Percentiles rank a stretch among this genome's conserved stretches.
These are phyloP conservation scores for Polypterus senegalus DNA, from an alignment of 2,113 vertebrate genomes.

Conservation along the genomic window DNA sequence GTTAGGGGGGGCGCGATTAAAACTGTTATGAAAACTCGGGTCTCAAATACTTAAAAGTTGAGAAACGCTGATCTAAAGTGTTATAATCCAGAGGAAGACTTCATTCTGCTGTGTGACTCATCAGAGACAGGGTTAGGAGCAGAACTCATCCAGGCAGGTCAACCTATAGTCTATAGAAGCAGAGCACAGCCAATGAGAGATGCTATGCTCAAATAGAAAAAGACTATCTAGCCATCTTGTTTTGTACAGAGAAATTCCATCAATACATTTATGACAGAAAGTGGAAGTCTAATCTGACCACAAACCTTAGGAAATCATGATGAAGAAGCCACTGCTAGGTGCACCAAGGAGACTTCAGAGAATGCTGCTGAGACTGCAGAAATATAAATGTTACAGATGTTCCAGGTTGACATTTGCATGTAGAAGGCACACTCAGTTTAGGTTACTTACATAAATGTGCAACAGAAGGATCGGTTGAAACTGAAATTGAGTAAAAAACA, in stretches of 20 bases:
- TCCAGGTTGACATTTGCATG: too few species aligned
- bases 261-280: conserved; percentile 18
- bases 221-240: conserved; percentile 12
- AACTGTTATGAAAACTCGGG: too few species aligned
- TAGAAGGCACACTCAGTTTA: conserved; percentile 3
- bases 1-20: too few species aligned
- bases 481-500: conserved; percentile 11
- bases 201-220: conserved; percentile 20
- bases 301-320: conserved; percentile 16
- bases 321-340: conserved; percentile 7
- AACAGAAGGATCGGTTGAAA: conserved; percentile 4
- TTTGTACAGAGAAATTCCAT: conserved; percentile 17
- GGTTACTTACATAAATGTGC: conserved; percentile 3
- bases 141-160: conserved; percentile 1
- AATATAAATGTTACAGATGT: conserved; percentile 9
- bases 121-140: conserved; percentile 1
- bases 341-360: conserved; percentile 18
- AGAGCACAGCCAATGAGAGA: conserved; percentile 13
- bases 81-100: conserved; percentile 1
- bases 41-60: too few species aligned
- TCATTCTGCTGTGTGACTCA: not conserved
- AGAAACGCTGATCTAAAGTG: too few species aligned
- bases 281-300: conserved; percentile 17
- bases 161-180: conserved; percentile 12
- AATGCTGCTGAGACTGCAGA: conserved; percentile 13